phyloP scores from a whole-genome alignment of 2,888 invertebrate genomes.

The Tubiluchus corallicola region DNA sequence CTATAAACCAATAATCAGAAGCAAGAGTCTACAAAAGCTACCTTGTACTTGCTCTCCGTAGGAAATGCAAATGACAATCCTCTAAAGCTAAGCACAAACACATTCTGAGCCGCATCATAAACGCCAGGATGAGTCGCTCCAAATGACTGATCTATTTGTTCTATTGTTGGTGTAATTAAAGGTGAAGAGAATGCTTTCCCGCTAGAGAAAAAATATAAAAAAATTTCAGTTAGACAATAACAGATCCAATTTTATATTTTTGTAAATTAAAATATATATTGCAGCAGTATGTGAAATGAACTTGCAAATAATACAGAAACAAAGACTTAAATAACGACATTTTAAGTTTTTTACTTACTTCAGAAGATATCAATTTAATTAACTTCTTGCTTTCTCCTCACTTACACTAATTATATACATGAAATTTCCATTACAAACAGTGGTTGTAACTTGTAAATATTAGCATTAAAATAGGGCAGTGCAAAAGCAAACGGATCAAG shows the following conservation, averaged over 20 bases:
- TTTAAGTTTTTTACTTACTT: slow-evolving; percentile 5
- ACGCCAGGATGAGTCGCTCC: slow-evolving; percentile 97
- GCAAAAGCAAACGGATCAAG: slow-evolving; percentile 7
- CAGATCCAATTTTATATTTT: too few relatives aligned
- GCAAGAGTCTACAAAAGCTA: slow-evolving; percentile 18
- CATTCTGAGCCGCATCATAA: slow-evolving; percentile 82
- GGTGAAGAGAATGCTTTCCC: slow-evolving; percentile 42
- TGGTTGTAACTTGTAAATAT: slow-evolving; percentile 4
- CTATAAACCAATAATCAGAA: too few relatives aligned
- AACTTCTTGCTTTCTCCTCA: too few relatives aligned
- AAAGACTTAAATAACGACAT: slow-evolving; percentile 9
- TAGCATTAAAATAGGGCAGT: slow-evolving; percentile 7
- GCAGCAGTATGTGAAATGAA: too few relatives aligned
- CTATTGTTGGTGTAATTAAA: slow-evolving; percentile 83
- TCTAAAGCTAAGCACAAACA: slow-evolving; percentile 86
- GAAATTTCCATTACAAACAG: too few relatives aligned
- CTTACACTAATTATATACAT: too few relatives aligned
- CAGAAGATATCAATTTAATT: too few relatives aligned
- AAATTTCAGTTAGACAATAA: too few relatives aligned
- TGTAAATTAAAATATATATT: too few relatives aligned
- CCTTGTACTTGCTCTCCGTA: slow-evolving; percentile 46
- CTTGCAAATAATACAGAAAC: too few relatives aligned
- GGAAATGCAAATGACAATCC: slow-evolving; percentile 94
- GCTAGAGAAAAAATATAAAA: too few relatives aligned
- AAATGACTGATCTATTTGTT: slow-evolving; percentile 95